Percentiles rank a stretch among this genome's conserved stretches.
These are phyloP conservation scores for Delia radicum DNA, from an alignment of 1,140 invertebrate genomes.

Conservation along the genomic window DNA sequence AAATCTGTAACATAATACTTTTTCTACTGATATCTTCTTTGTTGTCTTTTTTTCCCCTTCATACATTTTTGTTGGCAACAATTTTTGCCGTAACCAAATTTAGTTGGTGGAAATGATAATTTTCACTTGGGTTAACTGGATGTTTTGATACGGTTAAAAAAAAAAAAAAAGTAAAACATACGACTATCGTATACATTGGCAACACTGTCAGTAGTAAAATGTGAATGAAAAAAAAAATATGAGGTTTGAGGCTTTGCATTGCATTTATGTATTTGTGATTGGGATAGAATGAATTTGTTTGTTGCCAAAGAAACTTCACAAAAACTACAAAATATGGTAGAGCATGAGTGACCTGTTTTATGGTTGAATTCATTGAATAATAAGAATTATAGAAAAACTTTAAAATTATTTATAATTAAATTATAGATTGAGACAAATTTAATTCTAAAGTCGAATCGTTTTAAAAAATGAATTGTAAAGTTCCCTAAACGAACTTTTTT, in stretches of 20 bases:
- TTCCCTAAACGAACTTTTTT: no score
- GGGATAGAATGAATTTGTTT: neutral
- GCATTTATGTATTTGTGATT: neutral
- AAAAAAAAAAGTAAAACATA: neutral
- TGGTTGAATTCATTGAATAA: no score
- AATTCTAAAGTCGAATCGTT: no score
- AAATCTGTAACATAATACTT: neutral
- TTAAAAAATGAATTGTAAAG: no score
- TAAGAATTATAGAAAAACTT: no score
- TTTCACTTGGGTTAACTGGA: neutral
- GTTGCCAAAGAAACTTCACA: neutral
- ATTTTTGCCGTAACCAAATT: neutral
- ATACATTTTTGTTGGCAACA: neutral
- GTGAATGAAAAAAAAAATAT: neutral
- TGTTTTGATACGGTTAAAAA: neutral
- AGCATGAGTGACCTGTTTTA: neutral
- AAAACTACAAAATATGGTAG: neutral
- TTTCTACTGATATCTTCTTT: neutral
- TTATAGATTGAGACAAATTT: no score
- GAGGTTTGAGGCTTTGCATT: neutral
- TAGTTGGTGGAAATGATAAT: conserved; percentile 4
- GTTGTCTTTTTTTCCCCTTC: neutral
- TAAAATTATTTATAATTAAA: no score
- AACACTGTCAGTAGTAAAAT: neutral
- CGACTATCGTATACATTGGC: neutral